A percentile compares a stretch with the other conserved stretches of the same genome.
Evolutionary conservation across 2,113 vertebrate genomes (phyloP).

Genomic region (Centropus unirufus): DNA sequence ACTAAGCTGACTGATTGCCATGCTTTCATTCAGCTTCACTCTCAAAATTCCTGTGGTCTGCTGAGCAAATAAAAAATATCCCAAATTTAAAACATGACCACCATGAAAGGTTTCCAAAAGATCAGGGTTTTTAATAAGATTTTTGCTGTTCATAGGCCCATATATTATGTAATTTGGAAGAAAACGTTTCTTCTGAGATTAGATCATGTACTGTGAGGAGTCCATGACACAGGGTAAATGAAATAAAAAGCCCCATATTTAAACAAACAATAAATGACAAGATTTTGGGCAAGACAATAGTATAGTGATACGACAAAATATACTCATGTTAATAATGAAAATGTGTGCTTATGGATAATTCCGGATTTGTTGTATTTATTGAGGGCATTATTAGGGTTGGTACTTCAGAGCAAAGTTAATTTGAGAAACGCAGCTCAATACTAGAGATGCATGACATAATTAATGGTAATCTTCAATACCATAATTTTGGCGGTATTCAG

Average conservation of each 20-base stretch:
- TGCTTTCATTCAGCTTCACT: conserved; percentile 57
- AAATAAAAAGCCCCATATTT: background rate
- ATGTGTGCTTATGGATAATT: background rate
- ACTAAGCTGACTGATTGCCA: conserved; percentile 52
- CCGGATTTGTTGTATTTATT: background rate
- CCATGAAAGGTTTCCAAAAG: conserved; percentile 42
- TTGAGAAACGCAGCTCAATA: background rate
- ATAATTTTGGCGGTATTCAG: background rate
- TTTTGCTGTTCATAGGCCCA: background rate
- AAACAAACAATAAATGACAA: background rate
- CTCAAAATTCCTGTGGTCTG: conserved; percentile 47
- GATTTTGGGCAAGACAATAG: background rate
- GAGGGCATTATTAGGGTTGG: background rate
- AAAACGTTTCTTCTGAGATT: background rate
- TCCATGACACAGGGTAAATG: background rate
- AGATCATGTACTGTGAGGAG: background rate
- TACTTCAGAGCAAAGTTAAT: background rate
- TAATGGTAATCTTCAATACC: background rate
- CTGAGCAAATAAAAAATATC: conserved; percentile 57
- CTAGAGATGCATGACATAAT: background rate
- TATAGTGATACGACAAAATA: background rate
- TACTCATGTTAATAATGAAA: background rate
- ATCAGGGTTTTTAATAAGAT: conserved; percentile 21
- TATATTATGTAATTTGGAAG: conserved; percentile 33
- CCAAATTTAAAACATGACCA: conserved; percentile 65